phyloP scores from a whole-genome alignment of 1,140 invertebrate species.

The Zophobas atratus region DNA sequence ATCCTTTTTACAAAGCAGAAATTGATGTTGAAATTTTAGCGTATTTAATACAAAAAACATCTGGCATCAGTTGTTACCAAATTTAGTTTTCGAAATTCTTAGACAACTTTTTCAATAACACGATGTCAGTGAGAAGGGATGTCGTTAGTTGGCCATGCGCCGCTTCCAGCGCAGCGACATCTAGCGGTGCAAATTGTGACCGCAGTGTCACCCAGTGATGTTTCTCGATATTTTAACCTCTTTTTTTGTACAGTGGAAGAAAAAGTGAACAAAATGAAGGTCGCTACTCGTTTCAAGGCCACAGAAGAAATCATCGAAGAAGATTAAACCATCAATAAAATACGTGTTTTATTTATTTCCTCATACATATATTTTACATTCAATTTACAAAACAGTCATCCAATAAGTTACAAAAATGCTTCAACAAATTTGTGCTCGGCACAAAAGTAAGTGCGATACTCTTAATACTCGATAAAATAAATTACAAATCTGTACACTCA shows the following conservation, averaged over 20 bases:
- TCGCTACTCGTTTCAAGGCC: constrained; percentile 78
- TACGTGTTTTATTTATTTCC: constrained; percentile 14
- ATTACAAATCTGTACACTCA: constrained; percentile 22
- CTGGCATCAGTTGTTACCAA: too few species aligned
- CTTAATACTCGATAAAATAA: not conserved
- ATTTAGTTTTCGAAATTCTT: too few species aligned
- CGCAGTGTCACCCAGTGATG: too few species aligned
- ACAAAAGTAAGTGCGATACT: constrained; percentile 35
- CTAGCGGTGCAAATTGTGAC: too few species aligned
- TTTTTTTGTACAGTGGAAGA: constrained; percentile 75
- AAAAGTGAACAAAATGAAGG: constrained; percentile 79
- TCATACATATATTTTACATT: constrained; percentile 10
- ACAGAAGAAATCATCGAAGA: not conserved
- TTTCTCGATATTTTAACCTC: too few species aligned
- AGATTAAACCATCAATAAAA: constrained; percentile 12
- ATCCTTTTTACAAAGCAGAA: too few species aligned
- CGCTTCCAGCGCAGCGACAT: too few species aligned
- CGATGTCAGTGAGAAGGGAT: too few species aligned
- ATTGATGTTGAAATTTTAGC: too few species aligned
- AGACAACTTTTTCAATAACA: too few species aligned
- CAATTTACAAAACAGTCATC: constrained; percentile 43
- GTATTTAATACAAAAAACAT: too few species aligned
- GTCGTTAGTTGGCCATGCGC: too few species aligned
- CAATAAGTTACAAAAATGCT: constrained; percentile 28
- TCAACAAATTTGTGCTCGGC: constrained; percentile 45